These are phyloP conservation scores for Kryptolebias marmoratus DNA, from an alignment of 2,113 vertebrate genomes.

Conservation along the genomic window DNA sequence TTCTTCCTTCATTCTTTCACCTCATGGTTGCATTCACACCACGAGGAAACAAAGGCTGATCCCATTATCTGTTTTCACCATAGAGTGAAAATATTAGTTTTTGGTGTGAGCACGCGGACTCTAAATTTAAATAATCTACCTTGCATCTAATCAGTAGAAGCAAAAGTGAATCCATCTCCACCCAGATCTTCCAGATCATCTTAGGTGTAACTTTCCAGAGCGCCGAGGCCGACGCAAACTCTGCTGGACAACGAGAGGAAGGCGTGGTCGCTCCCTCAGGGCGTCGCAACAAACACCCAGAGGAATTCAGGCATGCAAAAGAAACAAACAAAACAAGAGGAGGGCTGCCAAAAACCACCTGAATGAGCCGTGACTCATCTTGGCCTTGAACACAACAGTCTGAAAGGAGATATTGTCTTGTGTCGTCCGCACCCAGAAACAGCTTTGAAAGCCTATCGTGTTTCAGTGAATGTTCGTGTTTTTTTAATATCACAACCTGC, in stretches of 20 bases:
- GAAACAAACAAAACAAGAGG: conserved; percentile 5
- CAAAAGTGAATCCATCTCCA: not conserved
- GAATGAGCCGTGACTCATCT: conserved; percentile 27
- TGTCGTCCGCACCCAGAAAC: conserved; percentile 37
- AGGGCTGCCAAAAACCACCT: not conserved
- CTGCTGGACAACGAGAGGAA: not conserved
- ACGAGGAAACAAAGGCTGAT: not conserved
- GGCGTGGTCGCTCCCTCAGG: conserved; percentile 43
- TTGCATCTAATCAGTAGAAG: not conserved
- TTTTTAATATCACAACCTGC: not conserved
- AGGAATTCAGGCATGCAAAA: conserved; percentile 48
- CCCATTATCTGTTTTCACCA: not conserved
- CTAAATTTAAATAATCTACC: not conserved
- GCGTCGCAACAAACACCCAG: not conserved
- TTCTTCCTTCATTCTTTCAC: not conserved
- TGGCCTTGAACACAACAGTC: not conserved
- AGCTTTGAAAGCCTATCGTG: not conserved
- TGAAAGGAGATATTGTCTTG: conserved; percentile 12
- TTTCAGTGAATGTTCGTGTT: conserved; percentile 13
- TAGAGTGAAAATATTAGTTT: not conserved
- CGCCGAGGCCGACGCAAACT: not conserved
- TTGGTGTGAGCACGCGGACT: not conserved
- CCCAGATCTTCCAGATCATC: not conserved
- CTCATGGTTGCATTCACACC: not conserved
- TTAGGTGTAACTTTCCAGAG: conserved; percentile 38